These are phyloP conservation scores for Microplitis mediator DNA, from an alignment of 1,140 invertebrate genomes.

Conservation along the genomic window DNA sequence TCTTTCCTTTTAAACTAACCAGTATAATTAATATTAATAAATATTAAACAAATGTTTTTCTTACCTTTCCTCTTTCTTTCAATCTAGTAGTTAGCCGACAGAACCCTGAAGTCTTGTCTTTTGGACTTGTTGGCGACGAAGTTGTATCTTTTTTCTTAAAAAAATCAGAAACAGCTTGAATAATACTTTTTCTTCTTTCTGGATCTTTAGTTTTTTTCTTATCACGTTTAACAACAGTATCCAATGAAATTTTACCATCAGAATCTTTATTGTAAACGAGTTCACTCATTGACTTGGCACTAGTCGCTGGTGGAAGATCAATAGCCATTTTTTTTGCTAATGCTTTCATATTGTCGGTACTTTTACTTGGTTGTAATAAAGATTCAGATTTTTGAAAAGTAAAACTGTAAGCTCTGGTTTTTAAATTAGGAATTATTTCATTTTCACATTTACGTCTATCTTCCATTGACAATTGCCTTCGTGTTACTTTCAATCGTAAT, in stretches of 20 bases:
- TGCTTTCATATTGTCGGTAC: constrained; percentile 56
- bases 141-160: constrained; percentile 70
- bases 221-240: constrained; percentile 42
- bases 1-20: too few species aligned
- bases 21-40: constrained; percentile 10
- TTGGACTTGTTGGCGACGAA: constrained; percentile 53
- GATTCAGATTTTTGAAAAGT: constrained; percentile 36
- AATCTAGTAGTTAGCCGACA: constrained; percentile 68
- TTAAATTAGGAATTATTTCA: constrained; percentile 43
- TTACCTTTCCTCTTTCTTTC: constrained; percentile 73
- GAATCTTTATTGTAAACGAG: constrained; percentile 34
- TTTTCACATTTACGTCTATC: constrained; percentile 46
- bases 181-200: constrained; percentile 79
- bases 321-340: constrained; percentile 44
- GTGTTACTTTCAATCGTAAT: constrained; percentile 60
- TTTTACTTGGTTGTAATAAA: constrained; percentile 56
- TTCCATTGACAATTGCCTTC: constrained; percentile 52
- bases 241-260: neutral
- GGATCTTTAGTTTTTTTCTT: constrained; percentile 68
- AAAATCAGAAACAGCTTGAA: constrained; percentile 82
- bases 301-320: constrained; percentile 36
- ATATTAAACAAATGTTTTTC: constrained; percentile 35
- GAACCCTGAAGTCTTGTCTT: constrained; percentile 67
- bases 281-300: constrained; percentile 57
- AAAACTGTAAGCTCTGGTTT: constrained; percentile 49